Percentiles rank a stretch among this genome's conserved stretches.
These are phyloP conservation scores for Andricus grossulariae DNA, from an alignment of 1,140 invertebrate genomes.

Conservation along the genomic window DNA sequence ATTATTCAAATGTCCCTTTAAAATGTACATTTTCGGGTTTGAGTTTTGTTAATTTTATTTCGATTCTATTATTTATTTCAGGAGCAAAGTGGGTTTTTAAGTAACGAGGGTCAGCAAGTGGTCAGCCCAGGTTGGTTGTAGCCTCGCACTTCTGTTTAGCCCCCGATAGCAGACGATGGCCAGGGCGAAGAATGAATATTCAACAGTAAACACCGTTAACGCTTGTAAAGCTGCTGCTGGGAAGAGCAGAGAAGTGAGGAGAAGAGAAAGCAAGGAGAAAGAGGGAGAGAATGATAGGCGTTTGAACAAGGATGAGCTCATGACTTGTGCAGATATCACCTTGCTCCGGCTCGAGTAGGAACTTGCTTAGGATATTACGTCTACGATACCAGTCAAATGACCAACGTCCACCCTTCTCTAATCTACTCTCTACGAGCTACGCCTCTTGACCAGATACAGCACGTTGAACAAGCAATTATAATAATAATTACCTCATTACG, in stretches of 20 bases:
- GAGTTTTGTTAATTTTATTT: too few relatives aligned
- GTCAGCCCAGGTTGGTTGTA: not conserved
- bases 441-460: slow-evolving; percentile 63
- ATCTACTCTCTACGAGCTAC: slow-evolving; percentile 59
- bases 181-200: slow-evolving; percentile 59
- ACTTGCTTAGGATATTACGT: slow-evolving; percentile 69
- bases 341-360: slow-evolving; percentile 48
- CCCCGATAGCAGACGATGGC: slow-evolving; percentile 11
- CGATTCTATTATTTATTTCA: too few relatives aligned
- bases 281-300: slow-evolving; percentile 38
- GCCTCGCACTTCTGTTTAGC: not conserved
- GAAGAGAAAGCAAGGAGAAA: slow-evolving; percentile 33
- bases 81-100: not conserved
- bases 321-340: slow-evolving; percentile 58
- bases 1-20: too few relatives aligned
- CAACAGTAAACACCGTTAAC: slow-evolving; percentile 57
- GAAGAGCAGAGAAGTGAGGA: slow-evolving; percentile 42
- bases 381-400: slow-evolving; percentile 65
- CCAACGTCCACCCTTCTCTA: slow-evolving; percentile 58
- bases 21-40: too few relatives aligned
- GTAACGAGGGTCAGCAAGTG: not conserved
- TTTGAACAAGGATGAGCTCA: slow-evolving; percentile 33
- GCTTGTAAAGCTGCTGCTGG: slow-evolving; percentile 47
- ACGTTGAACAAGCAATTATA: slow-evolving; percentile 58
- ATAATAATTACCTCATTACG: slow-evolving; percentile 46